A percentile compares a stretch with the other conserved stretches of the same genome.
phyloP scores from a whole-genome alignment of 2,113 vertebrate species.

The Cyprinus carpio region DNA sequence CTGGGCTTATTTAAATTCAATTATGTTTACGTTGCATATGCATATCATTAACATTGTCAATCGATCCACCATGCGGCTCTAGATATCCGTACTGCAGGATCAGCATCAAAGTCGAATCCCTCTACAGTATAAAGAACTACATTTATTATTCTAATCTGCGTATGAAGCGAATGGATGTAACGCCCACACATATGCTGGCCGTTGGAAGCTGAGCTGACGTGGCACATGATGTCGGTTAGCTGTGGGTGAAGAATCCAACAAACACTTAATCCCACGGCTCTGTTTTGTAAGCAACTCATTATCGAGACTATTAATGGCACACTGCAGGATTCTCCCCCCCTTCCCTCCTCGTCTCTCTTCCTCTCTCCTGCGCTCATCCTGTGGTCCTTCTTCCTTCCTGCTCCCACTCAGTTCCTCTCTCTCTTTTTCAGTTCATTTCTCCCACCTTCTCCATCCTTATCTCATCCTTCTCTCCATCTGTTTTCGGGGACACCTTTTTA shows the following conservation, averaged over 20 bases:
- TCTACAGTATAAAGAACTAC: neutral
- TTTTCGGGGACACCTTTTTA: neutral
- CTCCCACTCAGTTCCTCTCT: constrained; percentile 12
- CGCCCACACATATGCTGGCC: constrained; percentile 45
- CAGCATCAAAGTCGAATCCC: neutral
- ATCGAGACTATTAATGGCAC: constrained; percentile 78
- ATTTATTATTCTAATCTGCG: neutral
- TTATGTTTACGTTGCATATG: neutral
- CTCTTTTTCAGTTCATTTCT: constrained; percentile 15
- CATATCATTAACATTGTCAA: neutral
- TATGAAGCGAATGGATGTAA: neutral
- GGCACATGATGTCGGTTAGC: constrained; percentile 56
- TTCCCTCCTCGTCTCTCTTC: too few species aligned
- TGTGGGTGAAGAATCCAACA: constrained; percentile 65
- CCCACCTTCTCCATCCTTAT: constrained; percentile 36
- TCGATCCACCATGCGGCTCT: neutral
- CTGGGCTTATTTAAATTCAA: neutral
- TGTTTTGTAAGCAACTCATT: constrained; percentile 82
- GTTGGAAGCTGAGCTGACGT: constrained; percentile 20
- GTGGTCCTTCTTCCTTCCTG: constrained; percentile 31
- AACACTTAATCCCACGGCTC: constrained; percentile 68
- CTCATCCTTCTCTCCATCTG: neutral
- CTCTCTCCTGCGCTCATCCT: too few species aligned
- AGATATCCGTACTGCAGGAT: neutral
- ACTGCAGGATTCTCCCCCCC: constrained; percentile 71